Evolutionary conservation across 2,113 vertebrate species (phyloP).

Genomic region (Pelusios castaneus): DNA sequence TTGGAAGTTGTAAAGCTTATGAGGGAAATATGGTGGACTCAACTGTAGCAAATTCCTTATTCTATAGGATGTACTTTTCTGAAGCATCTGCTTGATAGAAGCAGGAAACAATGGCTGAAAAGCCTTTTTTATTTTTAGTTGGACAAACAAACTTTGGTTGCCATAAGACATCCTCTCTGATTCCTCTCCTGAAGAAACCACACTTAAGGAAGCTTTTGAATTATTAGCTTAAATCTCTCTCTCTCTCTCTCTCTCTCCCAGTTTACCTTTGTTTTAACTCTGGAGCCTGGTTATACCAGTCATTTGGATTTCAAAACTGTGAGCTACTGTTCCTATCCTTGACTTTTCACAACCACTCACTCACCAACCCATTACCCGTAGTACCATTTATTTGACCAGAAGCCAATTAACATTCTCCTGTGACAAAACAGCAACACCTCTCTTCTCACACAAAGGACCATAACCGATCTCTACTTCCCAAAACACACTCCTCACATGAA

Average conservation of each 20-base stretch:
- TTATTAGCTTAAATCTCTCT: neutral
- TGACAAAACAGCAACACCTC: neutral
- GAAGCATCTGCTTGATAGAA: slow-evolving; percentile 10
- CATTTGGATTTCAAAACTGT: neutral
- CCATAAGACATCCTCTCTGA: slow-evolving; percentile 4
- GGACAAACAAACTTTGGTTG: neutral
- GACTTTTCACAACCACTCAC: neutral
- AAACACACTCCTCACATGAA: neutral
- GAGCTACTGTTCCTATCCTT: neutral
- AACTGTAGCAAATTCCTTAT: slow-evolving; percentile 9
- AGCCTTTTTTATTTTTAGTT: too few relatives aligned
- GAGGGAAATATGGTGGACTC: neutral
- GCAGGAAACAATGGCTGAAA: neutral
- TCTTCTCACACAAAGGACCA: neutral
- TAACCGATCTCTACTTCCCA: neutral
- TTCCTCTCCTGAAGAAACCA: neutral
- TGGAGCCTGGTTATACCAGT: neutral
- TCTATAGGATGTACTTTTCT: slow-evolving; percentile 20
- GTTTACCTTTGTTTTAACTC: neutral
- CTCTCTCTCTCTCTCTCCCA: neutral
- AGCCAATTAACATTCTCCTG: slow-evolving; percentile 4
- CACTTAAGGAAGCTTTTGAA: neutral
- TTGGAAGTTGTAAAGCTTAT: slow-evolving; percentile 25
- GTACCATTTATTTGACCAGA: neutral
- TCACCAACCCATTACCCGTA: neutral